Evolutionary conservation across 2,888 invertebrate genomes (phyloP).

Genomic region (Melinopterus prodromus): DNA sequence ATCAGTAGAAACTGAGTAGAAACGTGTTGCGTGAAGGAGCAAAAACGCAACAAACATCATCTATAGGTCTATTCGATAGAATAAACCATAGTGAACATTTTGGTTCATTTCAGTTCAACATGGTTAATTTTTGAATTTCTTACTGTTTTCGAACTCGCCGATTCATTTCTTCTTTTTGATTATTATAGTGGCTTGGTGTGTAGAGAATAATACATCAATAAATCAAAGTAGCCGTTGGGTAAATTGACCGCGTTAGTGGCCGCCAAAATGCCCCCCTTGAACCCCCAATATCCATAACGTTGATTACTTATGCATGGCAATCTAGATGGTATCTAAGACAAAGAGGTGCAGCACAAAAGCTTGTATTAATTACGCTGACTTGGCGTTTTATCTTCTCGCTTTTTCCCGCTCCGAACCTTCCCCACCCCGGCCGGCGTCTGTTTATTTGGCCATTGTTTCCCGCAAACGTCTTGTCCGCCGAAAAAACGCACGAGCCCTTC

Average conservation of each 20-base stretch:
- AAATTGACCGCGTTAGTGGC: neutral
- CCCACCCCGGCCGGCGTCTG: neutral
- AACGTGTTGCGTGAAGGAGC: no score
- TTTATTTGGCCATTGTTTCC: constrained; percentile 28
- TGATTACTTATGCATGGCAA: constrained; percentile 41
- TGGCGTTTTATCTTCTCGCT: constrained; percentile 39
- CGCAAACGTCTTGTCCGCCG: neutral
- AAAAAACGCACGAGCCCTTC: constrained; percentile 1
- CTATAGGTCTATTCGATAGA: no score
- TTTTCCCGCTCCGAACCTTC: constrained; percentile 4
- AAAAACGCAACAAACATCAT: no score
- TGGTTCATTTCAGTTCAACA: no score
- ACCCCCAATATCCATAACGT: constrained; percentile 29
- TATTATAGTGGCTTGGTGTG: neutral
- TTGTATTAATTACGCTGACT: constrained; percentile 49
- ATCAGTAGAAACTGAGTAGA: no score
- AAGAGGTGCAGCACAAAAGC: constrained; percentile 48
- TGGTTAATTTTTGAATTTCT: no score
- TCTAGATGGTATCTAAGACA: constrained; percentile 48
- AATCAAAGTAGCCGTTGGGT: neutral
- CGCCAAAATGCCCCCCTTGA: neutral
- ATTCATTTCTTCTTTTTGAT: no score
- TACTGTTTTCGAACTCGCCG: no score
- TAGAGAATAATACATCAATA: neutral
- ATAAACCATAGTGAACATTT: no score